Evolutionary conservation across 2,797 vertebrate species (phyloP), one percentile per base, ranked within the genome.

Genomic region (Channallabes apus): DNA sequence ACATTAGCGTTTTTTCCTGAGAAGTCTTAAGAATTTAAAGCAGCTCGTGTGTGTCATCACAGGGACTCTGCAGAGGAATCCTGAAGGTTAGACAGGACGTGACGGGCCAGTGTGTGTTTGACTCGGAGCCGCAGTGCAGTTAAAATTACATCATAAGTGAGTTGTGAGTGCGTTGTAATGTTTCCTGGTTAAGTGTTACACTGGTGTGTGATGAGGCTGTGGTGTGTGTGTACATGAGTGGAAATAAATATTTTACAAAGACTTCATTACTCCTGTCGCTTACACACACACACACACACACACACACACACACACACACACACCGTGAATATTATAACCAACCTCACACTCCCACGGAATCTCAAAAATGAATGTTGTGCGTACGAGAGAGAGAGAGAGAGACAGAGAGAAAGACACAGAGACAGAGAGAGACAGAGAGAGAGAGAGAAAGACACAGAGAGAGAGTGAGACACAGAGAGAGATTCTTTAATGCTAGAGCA

Each of bases 231-330:
- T 38, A 9, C 29, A 35, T 54, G 14, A 20, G 14, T 72, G 29
- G 14, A 41, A 72, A 82, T 32, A 24, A 61, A 61, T 22, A 6
- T 38, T 78, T 24, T n/a, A 11, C 29, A 58, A 76, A 76, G 27
- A 79, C 14, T 11, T 84, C 11, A 46, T 46, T 46, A 46, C 9
- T 1, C 41, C 8, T 46, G 41, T 46, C 41, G 2, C 41, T 46
- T 46, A 94, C 94, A 94, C 91, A 93, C 91, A 93, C 93, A 93
- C 93, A 94, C 94, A 94, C 91, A 93, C 91, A 93, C 93, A 93
- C 93, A 94, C 94, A 94, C 91, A 93, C 91, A 93, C 93, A 93
- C 93, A 94, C 94, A 94, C 91, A 93, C 91, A 93, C 93, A 93
- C 93, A n/a, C 91, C 91, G 93, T 95, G 92, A 94, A 95, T 95